Percentiles rank a stretch among this genome's conserved stretches.
Evolutionary conservation across 2,797 vertebrate species (phyloP).

Genomic region (Adrianichthys oophorus): DNA sequence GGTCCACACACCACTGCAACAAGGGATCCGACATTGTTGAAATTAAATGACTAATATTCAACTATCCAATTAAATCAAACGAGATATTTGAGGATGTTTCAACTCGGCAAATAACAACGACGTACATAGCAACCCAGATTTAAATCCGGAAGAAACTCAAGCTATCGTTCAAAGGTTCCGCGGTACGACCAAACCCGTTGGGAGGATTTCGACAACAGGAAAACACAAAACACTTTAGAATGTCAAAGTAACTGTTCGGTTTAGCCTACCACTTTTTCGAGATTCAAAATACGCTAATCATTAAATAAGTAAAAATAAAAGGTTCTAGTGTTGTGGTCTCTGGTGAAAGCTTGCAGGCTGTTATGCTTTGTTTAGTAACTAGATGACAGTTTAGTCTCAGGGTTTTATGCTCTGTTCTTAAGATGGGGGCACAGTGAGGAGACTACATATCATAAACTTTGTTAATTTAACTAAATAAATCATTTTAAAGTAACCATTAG

Average conservation of each 20-base stretch:
- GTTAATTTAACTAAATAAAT: too few relatives aligned
- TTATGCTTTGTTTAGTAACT: constrained; percentile 11
- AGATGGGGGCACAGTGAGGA: too few relatives aligned
- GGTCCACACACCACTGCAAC: constrained; percentile 83
- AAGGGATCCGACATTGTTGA: constrained; percentile 73
- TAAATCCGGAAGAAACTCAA: constrained; percentile 10
- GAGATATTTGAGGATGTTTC: constrained; percentile 17
- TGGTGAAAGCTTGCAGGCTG: not conserved
- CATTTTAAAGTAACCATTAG: too few relatives aligned
- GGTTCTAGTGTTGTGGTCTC: too few relatives aligned
- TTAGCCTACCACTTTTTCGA: too few relatives aligned
- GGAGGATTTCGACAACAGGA: too few relatives aligned
- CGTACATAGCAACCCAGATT: constrained; percentile 28
- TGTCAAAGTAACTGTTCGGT: too few relatives aligned
- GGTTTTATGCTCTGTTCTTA: not conserved
- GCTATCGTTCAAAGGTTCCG: constrained; percentile 30
- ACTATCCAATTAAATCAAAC: not conserved
- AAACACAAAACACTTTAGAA: too few relatives aligned
- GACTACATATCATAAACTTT: too few relatives aligned
- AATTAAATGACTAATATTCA: rapidly evolving
- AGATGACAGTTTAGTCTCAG: constrained; percentile 25
- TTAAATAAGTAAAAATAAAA: too few relatives aligned
- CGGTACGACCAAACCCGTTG: not conserved
- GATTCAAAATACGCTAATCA: too few relatives aligned
- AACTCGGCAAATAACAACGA: constrained; percentile 45